Percentiles rank a stretch among this genome's conserved stretches.
These are phyloP conservation scores for Paramormyrops kingsleyae DNA, from an alignment of 2,113 vertebrate genomes.

Conservation along the genomic window DNA sequence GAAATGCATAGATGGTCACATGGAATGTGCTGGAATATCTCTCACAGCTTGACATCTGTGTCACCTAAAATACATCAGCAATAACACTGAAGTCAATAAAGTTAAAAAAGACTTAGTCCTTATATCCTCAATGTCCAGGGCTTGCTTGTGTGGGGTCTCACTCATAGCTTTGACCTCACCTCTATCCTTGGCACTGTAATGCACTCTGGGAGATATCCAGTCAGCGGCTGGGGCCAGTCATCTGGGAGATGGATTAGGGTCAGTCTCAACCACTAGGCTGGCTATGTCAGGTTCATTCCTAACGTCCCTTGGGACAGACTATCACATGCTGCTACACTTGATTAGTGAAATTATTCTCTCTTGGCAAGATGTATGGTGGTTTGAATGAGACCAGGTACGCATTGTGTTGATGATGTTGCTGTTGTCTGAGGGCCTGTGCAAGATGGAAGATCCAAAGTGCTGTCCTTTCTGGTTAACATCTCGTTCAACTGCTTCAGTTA, in stretches of 20 bases:
- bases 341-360: neutral
- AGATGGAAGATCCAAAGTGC: neutral
- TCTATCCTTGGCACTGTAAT: neutral
- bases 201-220: slow-evolving; percentile 1
- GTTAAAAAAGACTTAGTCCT: neutral
- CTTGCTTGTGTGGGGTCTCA: neutral
- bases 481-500: neutral
- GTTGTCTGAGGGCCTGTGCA: neutral
- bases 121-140: neutral
- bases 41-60: neutral
- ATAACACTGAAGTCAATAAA: neutral
- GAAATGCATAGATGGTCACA: neutral
- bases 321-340: neutral
- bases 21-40: neutral
- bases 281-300: neutral
- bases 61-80: neutral
- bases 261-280: neutral
- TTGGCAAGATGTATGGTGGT: neutral
- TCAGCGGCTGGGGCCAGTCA: neutral
- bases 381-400: neutral
- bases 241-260: neutral
- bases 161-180: neutral
- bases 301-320: neutral
- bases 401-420: neutral
- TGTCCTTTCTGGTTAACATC: neutral